Evolutionary conservation across 2,797 vertebrate genomes (phyloP).

Genomic region (Apogon hyalosoma): DNA sequence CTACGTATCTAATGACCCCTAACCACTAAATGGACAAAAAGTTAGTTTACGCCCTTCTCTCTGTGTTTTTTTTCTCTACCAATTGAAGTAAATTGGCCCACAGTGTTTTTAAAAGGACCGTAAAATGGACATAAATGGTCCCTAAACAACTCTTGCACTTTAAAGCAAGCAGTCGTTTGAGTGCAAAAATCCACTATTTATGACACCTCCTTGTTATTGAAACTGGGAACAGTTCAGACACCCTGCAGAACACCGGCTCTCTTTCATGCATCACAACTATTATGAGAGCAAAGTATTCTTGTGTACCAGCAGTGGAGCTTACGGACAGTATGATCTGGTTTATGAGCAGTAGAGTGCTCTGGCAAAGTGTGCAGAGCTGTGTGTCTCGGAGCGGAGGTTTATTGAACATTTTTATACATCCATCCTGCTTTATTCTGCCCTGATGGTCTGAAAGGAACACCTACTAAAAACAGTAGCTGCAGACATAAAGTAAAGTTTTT

Average conservation of each 20-base stretch:
- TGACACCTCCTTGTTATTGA: constrained; percentile 4
- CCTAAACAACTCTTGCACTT: constrained; percentile 1
- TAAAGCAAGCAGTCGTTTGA: neutral
- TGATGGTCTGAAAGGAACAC: constrained; percentile 6
- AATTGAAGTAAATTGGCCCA: constrained; percentile 15
- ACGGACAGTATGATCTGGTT: neutral
- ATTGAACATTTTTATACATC: constrained; percentile 14
- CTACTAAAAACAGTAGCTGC: constrained; percentile 16
- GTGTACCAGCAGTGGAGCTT: neutral
- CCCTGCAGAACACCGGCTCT: neutral
- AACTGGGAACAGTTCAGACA: constrained; percentile 1
- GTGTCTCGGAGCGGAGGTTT: neutral
- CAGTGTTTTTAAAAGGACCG: constrained; percentile 10
- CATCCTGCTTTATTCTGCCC: neutral
- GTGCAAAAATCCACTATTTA: constrained; percentile 7
- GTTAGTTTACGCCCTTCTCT: constrained; percentile 7
- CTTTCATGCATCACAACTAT: neutral
- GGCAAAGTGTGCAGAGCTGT: neutral
- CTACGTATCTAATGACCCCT: neutral
- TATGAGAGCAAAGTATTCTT: constrained; percentile 1
- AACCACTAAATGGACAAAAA: constrained; percentile 15
- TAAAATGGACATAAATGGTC: constrained; percentile 23
- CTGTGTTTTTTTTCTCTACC: constrained; percentile 11
- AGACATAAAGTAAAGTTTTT: neutral
- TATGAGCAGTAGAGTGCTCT: neutral